Evolutionary conservation across 2,888 invertebrate species (phyloP).

Genomic region (Lydus trimaculatus): DNA sequence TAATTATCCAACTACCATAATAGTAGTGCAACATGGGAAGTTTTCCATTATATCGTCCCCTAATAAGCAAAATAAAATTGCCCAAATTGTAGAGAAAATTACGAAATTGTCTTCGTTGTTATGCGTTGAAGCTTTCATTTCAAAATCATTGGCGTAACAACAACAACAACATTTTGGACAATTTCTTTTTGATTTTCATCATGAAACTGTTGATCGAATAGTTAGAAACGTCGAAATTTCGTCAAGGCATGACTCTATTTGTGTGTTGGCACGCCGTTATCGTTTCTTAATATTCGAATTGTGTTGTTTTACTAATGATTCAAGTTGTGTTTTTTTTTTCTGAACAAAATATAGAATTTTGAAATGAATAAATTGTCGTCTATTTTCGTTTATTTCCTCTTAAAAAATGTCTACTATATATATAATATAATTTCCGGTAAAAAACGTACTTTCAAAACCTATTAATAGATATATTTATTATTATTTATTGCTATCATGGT

Average conservation of each 20-base stretch:
- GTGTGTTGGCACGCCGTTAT: not conserved
- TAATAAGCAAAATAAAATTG: not conserved
- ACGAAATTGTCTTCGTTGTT: not conserved
- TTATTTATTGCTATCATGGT: slow-evolving; percentile 57
- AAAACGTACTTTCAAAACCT: slow-evolving; percentile 44
- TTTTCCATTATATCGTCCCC: slow-evolving; percentile 38
- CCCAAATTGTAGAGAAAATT: not conserved
- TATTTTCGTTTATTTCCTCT: slow-evolving; percentile 16
- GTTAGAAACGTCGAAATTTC: not conserved
- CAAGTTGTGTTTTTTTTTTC: not conserved
- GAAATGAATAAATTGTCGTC: not conserved
- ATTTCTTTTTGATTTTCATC: not conserved
- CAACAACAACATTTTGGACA: too few species aligned
- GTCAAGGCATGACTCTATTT: too few species aligned
- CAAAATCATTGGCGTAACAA: too few species aligned
- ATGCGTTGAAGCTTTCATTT: too few species aligned
- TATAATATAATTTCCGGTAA: slow-evolving; percentile 19
- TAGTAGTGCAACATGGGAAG: slow-evolving; percentile 54
- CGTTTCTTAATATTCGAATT: not conserved
- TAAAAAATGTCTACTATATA: slow-evolving; percentile 14
- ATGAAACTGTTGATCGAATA: not conserved
- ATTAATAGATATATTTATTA: slow-evolving; percentile 37
- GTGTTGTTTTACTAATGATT: not conserved
- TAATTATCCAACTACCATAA: not conserved
- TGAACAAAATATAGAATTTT: not conserved